A percentile compares a stretch with the other conserved stretches of the same genome.
phyloP scores from a whole-genome alignment of 2,113 vertebrate genomes.

The Syrrhaptes paradoxus region DNA sequence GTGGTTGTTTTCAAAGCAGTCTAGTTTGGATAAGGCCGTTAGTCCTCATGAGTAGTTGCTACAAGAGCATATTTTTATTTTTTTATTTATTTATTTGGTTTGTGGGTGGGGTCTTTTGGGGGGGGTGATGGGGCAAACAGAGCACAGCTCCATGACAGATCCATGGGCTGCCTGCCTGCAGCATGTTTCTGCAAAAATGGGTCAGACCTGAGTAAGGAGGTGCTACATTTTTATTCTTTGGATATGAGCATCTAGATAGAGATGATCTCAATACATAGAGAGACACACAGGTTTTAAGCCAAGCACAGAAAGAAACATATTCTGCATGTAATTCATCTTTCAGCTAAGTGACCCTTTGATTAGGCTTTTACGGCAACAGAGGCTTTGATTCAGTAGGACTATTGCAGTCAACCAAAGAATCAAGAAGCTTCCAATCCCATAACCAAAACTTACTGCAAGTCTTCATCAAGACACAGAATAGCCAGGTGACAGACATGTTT shows the following conservation, averaged over 20 bases:
- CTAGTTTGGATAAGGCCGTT: not conserved
- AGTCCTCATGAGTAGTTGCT: not conserved
- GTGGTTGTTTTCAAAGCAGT: not conserved
- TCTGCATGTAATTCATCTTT: not conserved
- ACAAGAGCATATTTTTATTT: not conserved
- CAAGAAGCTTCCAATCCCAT: not conserved
- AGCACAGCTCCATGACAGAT: not conserved
- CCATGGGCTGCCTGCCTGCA: not conserved
- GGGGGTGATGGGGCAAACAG: not conserved
- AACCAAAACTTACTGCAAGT: not conserved
- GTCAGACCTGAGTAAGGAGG: not conserved
- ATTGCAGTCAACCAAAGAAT: not conserved
- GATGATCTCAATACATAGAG: not conserved
- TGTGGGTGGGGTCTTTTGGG: not conserved
- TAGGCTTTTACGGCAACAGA: not conserved
- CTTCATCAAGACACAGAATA: not conserved
- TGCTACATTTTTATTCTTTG: not conserved
- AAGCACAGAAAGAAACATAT: not conserved
- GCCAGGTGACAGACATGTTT: conserved; percentile 56
- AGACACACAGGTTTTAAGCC: not conserved
- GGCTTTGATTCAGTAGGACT: not conserved
- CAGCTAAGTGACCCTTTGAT: not conserved
- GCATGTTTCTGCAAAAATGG: not conserved
- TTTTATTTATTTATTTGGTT: not conserved
- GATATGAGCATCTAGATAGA: not conserved